Conservation (phyloP, 1,140 invertebrate genomes). For the Vanessa tameamea region DNA sequence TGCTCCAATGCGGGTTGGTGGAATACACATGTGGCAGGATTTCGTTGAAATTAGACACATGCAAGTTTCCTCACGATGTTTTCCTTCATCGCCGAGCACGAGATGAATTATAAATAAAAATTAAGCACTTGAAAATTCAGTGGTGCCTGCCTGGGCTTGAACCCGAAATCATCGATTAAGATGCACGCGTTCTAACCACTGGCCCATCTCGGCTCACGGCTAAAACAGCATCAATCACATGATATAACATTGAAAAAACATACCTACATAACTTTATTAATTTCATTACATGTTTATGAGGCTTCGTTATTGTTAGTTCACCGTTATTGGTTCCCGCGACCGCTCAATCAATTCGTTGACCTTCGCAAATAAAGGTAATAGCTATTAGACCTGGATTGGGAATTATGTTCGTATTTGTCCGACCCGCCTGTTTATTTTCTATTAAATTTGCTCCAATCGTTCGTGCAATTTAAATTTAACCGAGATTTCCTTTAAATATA, state of each 20-base stretch:
- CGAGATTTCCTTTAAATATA: not conserved
- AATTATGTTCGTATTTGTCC: slow-evolving; percentile 32
- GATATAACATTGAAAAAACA: not conserved
- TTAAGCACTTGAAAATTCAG: no score
- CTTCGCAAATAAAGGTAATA: slow-evolving; percentile 29
- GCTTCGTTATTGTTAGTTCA: slow-evolving; percentile 4
- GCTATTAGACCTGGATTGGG: slow-evolving; percentile 20
- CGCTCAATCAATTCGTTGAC: slow-evolving; percentile 28
- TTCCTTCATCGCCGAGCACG: no score
- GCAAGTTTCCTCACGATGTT: no score
- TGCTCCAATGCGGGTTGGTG: no score
- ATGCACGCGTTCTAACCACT: no score
- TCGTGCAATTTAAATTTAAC: slow-evolving; percentile 4
- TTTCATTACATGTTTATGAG: not conserved
- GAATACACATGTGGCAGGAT: no score
- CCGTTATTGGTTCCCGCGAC: slow-evolving; percentile 6
- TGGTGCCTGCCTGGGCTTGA: no score
- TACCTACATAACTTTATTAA: not conserved
- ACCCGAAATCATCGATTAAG: no score
- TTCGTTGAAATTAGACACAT: no score
- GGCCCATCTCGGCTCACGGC: no score
- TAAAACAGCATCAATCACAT: no score
- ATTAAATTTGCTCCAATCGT: not conserved
- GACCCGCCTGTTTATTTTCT: slow-evolving; percentile 18
- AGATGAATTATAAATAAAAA: no score